phyloP scores from a whole-genome alignment of 2,888 invertebrate genomes.

The Lochmaea capreae region DNA sequence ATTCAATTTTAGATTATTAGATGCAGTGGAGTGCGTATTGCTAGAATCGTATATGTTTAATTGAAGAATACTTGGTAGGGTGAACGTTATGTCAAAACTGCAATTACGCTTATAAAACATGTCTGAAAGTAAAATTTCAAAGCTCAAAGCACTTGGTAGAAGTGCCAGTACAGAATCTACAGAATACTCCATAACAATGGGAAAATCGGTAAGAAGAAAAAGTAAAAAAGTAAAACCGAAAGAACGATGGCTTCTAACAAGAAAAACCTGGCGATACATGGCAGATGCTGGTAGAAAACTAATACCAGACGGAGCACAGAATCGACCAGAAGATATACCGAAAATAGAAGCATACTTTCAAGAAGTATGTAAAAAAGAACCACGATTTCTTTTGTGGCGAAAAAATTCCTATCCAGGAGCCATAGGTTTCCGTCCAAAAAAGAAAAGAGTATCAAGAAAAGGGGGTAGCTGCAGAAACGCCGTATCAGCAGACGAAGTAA shows the following conservation, averaged over 20 bases:
- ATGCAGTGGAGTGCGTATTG: conserved; percentile 48
- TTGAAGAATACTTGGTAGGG: conserved; percentile 31
- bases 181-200: conserved; percentile 67
- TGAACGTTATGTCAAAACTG: conserved; percentile 35
- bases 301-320: conserved; percentile 83
- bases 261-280: conserved; percentile 94
- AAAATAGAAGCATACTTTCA: conserved; percentile 88
- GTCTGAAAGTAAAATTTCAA: conserved; percentile 53
- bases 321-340: conserved; percentile 80
- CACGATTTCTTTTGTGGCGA: conserved; percentile 83
- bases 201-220: conserved; percentile 70
- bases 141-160: conserved; percentile 57
- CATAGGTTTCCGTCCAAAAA: conserved; percentile 69
- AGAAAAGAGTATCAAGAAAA: conserved; percentile 68
- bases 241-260: conserved; percentile 88
- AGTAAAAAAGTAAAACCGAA: conserved; percentile 67
- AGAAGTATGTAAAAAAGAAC: conserved; percentile 82
- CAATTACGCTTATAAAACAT: conserved; percentile 46
- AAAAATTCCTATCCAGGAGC: conserved; percentile 86
- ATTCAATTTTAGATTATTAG: conserved; percentile 54
- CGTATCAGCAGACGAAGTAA: conserved; percentile 75
- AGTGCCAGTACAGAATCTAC: conserved; percentile 67
- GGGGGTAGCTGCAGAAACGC: conserved; percentile 78
- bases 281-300: conserved; percentile 89
- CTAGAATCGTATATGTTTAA: conserved; percentile 44